phyloP scores from a whole-genome alignment of 2,888 invertebrate species.

The Melieria omissa region DNA sequence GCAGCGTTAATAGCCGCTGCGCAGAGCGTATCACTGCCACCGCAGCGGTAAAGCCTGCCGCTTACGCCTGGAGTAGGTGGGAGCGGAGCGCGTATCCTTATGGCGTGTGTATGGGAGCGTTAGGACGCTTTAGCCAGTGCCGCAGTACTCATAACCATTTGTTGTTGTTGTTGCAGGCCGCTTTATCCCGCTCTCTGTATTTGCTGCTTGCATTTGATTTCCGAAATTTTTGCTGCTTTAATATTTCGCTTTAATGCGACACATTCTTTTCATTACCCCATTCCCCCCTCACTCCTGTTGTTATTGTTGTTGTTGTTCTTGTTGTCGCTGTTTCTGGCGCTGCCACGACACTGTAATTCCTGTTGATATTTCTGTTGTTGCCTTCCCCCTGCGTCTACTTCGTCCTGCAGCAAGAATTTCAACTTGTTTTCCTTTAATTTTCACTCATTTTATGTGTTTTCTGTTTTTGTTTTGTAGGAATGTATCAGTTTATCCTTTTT shows the following conservation, averaged over 20 bases:
- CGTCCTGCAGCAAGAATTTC: slow-evolving; percentile 24
- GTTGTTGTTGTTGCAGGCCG: slow-evolving; percentile 33
- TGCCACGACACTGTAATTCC: no score
- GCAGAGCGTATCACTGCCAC: slow-evolving; percentile 1
- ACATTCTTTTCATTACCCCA: neutral
- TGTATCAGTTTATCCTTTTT: neutral
- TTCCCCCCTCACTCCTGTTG: neutral
- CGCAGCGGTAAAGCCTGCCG: neutral
- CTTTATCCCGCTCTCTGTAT: slow-evolving; percentile 34
- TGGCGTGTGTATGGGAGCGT: slow-evolving; percentile 18
- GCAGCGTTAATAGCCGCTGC: neutral
- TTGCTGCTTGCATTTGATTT: slow-evolving; percentile 31
- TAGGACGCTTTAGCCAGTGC: slow-evolving; percentile 10
- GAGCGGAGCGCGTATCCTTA: slow-evolving; percentile 20
- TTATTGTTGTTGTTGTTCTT: slow-evolving; percentile 2
- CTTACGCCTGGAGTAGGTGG: slow-evolving; percentile 2
- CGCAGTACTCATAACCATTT: slow-evolving; percentile 17
- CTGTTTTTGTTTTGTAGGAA: slow-evolving; percentile 21
- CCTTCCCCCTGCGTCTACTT: slow-evolving; percentile 14
- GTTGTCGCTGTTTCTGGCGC: slow-evolving; percentile 8
- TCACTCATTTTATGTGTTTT: slow-evolving; percentile 25
- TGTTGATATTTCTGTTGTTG: neutral
- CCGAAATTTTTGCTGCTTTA: slow-evolving; percentile 39
- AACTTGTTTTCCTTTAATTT: slow-evolving; percentile 22
- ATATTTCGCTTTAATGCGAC: slow-evolving; percentile 43